Base-by-base conservation (phyloP, 2,113 vertebrate genomes). In the Paramormyrops kingsleyae region DNA sequence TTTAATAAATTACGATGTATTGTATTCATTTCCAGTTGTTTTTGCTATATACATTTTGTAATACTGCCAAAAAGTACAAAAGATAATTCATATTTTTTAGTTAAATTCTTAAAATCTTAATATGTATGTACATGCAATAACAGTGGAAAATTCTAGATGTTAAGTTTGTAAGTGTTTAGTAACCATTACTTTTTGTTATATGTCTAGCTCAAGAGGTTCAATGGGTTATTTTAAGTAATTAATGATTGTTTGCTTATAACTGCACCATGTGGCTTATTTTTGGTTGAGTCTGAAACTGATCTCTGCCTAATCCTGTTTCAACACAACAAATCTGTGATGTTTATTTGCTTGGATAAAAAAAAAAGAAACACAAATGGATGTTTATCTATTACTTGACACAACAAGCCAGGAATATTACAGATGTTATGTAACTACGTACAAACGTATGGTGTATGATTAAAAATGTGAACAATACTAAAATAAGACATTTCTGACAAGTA, bases 1-100 rank as follows among this genome's bases (percentile, higher is more conserved):
- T 44, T 88, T 66, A 62, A 88, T 88, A 88, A 74, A 74, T 88
- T 46, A 70, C 5, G 3, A 24, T 47, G 42, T 88, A 74, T 49
- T 50, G 31, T 6, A 88, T 74, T 88, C 24, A 27, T 27, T 88
- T 88, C 46, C 35, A 88, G 35, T 66, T 46, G 42, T 74, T 88
- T 74, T 24, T 49, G 88, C 46, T 70, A 49, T 27, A 44, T 88
- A 42, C 39, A 84, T 47, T 27, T n/a, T 47, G 24, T 84, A 84
- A 47, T 80, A 42, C 83, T 47, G 42, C 7, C 77, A 42, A 47
- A 84, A 84, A 84, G 24, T 84, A 84, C 83, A 84, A 46, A 46
- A 84, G 17, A 84, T 83, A 24, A 46, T 47, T 46, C 42, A 21
- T 47, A n/a, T 84, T 84, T 84, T 84, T 84, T 0, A n/a, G 42